Percentiles rank a stretch among this genome's conserved stretches.
These are phyloP conservation scores for Theodoxus fluviatilis DNA, from an alignment of 2,888 invertebrate species.

Conservation along the genomic window DNA sequence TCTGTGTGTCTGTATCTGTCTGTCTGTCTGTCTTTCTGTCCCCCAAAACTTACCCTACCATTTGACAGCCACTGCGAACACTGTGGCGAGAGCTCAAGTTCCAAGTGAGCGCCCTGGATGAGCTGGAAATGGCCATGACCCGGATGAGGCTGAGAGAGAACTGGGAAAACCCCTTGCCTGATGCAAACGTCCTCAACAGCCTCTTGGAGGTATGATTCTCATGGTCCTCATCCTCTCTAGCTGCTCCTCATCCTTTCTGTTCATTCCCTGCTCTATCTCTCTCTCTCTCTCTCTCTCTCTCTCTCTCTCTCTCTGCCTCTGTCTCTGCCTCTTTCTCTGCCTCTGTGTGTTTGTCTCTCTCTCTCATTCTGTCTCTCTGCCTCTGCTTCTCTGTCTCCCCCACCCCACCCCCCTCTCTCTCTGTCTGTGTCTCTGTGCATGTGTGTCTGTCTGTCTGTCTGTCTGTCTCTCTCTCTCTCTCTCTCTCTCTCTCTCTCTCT, in stretches of 20 bases:
- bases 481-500: no score
- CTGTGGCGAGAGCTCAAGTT: constrained; percentile 65
- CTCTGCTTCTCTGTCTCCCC: background rate
- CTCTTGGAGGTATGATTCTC: constrained; percentile 39
- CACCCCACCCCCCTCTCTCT: no score
- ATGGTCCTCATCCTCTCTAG: background rate
- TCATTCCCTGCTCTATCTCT: background rate
- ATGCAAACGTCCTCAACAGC: constrained; percentile 32
- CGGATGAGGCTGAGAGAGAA: constrained; percentile 68
- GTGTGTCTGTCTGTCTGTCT: no score
- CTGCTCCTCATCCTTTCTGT: background rate
- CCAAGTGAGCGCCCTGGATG: constrained; percentile 73
- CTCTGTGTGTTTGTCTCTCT: background rate
- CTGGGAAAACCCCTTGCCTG: constrained; percentile 65
- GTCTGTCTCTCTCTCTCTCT: no score
- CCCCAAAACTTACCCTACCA: no score
- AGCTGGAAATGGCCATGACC: constrained; percentile 77
- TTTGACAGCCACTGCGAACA: constrained; percentile 48
- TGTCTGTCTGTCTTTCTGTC: no score
- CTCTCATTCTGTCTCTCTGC: background rate
- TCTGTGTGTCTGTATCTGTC: no score
- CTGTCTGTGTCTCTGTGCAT: no score
- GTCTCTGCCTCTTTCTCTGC: constrained; percentile 10
- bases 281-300: background rate
- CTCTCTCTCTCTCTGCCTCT: background rate